These are phyloP conservation scores for Synchiropus splendidus DNA, from an alignment of 2,113 vertebrate genomes.

Conservation along the genomic window DNA sequence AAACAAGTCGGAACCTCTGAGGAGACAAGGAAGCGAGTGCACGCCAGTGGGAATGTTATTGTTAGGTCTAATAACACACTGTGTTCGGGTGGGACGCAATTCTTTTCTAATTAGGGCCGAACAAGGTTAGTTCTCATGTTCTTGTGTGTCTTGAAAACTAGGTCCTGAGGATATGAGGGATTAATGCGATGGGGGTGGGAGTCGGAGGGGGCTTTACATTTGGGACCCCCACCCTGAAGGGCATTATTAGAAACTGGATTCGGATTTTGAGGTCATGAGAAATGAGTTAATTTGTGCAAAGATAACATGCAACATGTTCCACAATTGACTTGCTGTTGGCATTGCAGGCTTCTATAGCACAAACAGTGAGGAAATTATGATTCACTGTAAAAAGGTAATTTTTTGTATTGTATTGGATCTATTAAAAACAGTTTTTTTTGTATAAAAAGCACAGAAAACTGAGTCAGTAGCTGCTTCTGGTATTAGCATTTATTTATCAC, in stretches of 20 bases:
- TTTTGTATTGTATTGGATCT: too few species aligned
- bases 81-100: conserved; percentile 32
- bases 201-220: conserved; percentile 27
- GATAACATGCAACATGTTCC: conserved; percentile 1
- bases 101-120: conserved; percentile 45
- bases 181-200: conserved; percentile 21
- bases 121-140: conserved; percentile 35
- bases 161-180: conserved; percentile 43
- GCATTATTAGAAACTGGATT: conserved; percentile 32
- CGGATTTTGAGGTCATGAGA: conserved; percentile 28
- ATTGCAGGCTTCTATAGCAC: too few species aligned
- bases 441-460: too few species aligned
- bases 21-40: conserved; percentile 20
- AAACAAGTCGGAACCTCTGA: conserved; percentile 24
- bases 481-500: too few species aligned
- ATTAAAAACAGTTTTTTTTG: too few species aligned
- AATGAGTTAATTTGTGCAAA: conserved; percentile 9
- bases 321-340: too few species aligned
- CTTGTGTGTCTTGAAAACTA: conserved; percentile 33
- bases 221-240: conserved; percentile 40
- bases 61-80: conserved; percentile 38
- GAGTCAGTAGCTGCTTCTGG: too few species aligned
- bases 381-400: too few species aligned
- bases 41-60: conserved; percentile 39
- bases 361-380: too few species aligned